Conservation (phyloP, 2,797 vertebrate genomes). For the Phalanger gymnotis region DNA sequence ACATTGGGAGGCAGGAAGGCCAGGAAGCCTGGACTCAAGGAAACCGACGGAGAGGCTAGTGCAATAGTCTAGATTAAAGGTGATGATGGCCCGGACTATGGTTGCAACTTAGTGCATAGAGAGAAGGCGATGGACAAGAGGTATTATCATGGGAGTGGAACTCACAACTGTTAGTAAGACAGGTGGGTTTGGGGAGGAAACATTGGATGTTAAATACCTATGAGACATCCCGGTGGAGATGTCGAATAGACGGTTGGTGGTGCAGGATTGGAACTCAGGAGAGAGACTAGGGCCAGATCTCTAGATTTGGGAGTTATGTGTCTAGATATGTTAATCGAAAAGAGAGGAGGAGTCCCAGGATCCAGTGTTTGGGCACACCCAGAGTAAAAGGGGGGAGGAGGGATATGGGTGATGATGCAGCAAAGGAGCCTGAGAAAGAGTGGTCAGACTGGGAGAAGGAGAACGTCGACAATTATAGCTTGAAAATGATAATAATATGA, state of each 20-base stretch:
- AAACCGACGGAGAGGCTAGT: background rate
- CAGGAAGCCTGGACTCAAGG: background rate
- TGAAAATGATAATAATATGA: background rate
- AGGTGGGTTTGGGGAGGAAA: background rate
- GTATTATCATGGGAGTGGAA: background rate
- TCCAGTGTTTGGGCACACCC: background rate
- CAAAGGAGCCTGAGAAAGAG: background rate
- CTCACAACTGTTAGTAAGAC: background rate
- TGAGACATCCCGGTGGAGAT: background rate
- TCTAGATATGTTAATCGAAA: background rate
- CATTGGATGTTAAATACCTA: background rate
- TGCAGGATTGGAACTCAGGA: background rate
- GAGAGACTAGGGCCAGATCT: background rate
- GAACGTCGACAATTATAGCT: background rate
- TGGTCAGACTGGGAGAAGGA: background rate
- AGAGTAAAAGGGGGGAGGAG: background rate
- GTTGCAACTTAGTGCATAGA: fast-evolving
- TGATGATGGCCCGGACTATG: background rate
- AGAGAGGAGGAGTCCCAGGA: background rate
- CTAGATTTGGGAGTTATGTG: background rate
- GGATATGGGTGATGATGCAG: background rate
- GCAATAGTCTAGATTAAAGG: background rate
- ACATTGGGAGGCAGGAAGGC: background rate
- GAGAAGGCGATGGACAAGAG: background rate
- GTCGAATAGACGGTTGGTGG: background rate